Evolutionary conservation across 1,140 invertebrate species (phyloP), one percentile per base, ranked within the genome.

Genomic region (Anastrepha obliqua): DNA sequence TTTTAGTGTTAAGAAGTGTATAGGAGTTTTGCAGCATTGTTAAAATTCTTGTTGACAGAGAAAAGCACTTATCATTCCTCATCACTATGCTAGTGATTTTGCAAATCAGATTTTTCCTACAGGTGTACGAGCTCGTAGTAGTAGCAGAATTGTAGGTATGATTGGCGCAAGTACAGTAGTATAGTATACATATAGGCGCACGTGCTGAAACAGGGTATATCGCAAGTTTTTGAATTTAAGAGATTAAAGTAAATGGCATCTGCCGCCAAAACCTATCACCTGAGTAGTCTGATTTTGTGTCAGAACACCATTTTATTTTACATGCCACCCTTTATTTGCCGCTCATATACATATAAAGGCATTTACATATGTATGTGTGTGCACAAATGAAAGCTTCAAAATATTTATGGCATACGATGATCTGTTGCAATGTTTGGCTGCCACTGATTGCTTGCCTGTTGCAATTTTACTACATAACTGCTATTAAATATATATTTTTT

Each of bases 381-480:
- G 15, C 17, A 11, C 0, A n/a, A 5, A n/a, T 17, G 44, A 17
- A 74, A 74, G 42, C 67, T 44, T 44, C 13, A 74, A 74, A 74
- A 74, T 74, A 74, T 74, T 74, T 74, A 74, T 29, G 29, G 29
- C 29, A 29, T 74, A 74, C 39, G 67, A 44, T 74, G 67, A 74
- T 74, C 42, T 74, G 67, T 42, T 11, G 67, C 67, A 74, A 74
- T 74, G 42, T 74, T 74, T 74, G 67, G 9, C 1, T 74, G 67
- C 13, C 67, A 47, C 67, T 74, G 67, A 74, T 74, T 74, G 67
- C 67, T 74, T 13, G 39, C 67, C 44, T 47, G 17, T 39, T 47
- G 67, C 1, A 47, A 44, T 47, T 70, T 74, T 44, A 39, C 42
- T 39, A 74, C 15, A 47, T n/a, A 17, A 3, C 67, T 15, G 67